Base-by-base conservation (phyloP, 2,888 invertebrate species). In the Synanthedon andrenaeformis region DNA sequence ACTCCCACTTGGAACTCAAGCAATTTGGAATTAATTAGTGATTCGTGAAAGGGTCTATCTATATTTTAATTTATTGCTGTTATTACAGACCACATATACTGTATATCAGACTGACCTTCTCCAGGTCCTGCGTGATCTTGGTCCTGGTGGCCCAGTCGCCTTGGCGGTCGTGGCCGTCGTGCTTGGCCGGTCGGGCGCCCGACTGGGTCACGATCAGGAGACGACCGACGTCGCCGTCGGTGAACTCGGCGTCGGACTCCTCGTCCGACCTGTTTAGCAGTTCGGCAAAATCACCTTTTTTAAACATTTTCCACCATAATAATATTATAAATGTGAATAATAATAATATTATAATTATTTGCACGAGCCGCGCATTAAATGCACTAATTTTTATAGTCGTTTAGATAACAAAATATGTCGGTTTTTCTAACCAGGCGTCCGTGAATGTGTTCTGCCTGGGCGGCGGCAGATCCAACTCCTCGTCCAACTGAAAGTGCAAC, bases 401-500 rank as follows among this genome's bases (percentile, higher is more conserved):
- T n/a, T n/a, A 0, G 3, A 3, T 35, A 0, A 13, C 42, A 42
- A 10, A 42, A 42, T 42, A 4, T 19, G 5, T 51, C 14, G 17
- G 70, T 19, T 19, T 23, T 5, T 5, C 82, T 79, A 69, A 92
- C 93, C 91, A 93, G 1, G 79, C 79, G 72, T 85, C 90, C 60
- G 94, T 91, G 86, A 96, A 94, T 59, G 92, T 93, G 81, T 96
- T 96, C 52, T 92, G 92, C 57, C 95, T 88, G 14, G 95, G 95
- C 55, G 92, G 92, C 2, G 94, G 94, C 60, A 94, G 86, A 56
- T 96, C 96, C 59, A 98, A 85, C 79, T 99, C 99, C 86, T 98
- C 98, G 74, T 99, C 98, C 74, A 99, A 96, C 85, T 97, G 96
- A 86, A 99, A 99, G 79, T 97, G 96, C 61, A 98, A 85, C 76